Evolutionary conservation across 2,888 invertebrate genomes (phyloP), one percentile per base, ranked within the genome.

Genomic region (Nomada flava): DNA sequence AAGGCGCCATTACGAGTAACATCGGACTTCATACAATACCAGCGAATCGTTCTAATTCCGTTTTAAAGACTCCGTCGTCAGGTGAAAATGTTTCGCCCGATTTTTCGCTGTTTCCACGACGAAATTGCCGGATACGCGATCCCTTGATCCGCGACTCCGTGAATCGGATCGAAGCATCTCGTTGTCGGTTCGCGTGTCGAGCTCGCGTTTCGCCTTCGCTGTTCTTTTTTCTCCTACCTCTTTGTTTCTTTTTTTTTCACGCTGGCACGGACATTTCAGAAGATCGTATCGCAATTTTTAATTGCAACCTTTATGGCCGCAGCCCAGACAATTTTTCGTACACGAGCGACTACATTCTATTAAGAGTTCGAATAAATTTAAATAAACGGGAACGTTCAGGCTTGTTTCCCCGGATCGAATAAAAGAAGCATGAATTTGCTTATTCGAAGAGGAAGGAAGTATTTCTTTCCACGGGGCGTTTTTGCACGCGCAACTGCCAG

Each of bases 1-100:
- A 84, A 7, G 7, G 68, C 67, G n/a, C 26, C 57, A 44, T 64
- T 76, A 67, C 81, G 65, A 44, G 70, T 60, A 5, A 5, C 67
- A 3, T 20, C 23, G 63, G 23, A 10, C 69, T 42, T 60, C 67
- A 29, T 57, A 52, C 75, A 71, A 84, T 72, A 78, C 29, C 64
- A 55, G 67, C 9, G 73, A 65, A 68, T 62, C 13, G 70, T 81
- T 55, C 63, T 80, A 86, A 83, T 87, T 84, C 67, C 59, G 53
- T 62, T 63, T 79, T 71, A 87, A 83, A 59, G 73, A 52, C 47
- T 74, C 11, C 70, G 60, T 53, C 69, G 68, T 71, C 13, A 44
- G 29, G 47, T 52, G 50, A 29, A 53, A 70, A 42, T 20, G 60
- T 62, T 60, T 64, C 42, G 64, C 69, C 60, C 18, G 65, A 52